phyloP scores from a whole-genome alignment of 1,140 invertebrate species.

The Euwallacea similis region DNA sequence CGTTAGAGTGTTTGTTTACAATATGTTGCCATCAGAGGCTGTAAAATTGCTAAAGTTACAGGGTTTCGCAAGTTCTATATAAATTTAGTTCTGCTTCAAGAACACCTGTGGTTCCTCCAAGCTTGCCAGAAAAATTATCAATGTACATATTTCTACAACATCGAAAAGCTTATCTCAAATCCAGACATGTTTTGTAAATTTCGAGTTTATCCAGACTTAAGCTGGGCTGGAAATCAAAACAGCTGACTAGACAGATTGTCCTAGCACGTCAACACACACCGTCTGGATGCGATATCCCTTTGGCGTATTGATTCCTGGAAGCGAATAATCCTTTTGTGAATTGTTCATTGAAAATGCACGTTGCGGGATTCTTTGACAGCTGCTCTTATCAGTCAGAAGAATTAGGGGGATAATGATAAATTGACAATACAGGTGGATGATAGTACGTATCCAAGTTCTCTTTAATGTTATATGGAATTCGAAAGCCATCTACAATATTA shows the following conservation, averaged over 20 bases:
- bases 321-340: slow-evolving; percentile 3
- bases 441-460: neutral
- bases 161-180: too few species aligned
- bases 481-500: too few species aligned
- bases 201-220: too few species aligned
- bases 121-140: too few species aligned
- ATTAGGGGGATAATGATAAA: neutral
- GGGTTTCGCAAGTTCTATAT: slow-evolving; percentile 13
- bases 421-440: neutral
- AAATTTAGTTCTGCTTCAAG: too few species aligned
- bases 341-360: neutral
- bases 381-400: neutral
- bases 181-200: too few species aligned
- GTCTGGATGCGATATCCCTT: slow-evolving; percentile 21
- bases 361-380: neutral
- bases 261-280: slow-evolving; percentile 20
- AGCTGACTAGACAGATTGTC: slow-evolving; percentile 26
- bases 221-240: slow-evolving; percentile 15
- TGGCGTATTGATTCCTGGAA: slow-evolving; percentile 6
- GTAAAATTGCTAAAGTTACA: slow-evolving; percentile 35
- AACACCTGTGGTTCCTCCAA: too few species aligned
- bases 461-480: neutral
- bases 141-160: too few species aligned
- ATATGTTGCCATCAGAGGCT: slow-evolving; percentile 25
- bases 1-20: slow-evolving; percentile 35